Evolutionary conservation across 2,113 vertebrate species (phyloP), one percentile per base, ranked within the genome.

Genomic region (Malurus cyaneus): DNA sequence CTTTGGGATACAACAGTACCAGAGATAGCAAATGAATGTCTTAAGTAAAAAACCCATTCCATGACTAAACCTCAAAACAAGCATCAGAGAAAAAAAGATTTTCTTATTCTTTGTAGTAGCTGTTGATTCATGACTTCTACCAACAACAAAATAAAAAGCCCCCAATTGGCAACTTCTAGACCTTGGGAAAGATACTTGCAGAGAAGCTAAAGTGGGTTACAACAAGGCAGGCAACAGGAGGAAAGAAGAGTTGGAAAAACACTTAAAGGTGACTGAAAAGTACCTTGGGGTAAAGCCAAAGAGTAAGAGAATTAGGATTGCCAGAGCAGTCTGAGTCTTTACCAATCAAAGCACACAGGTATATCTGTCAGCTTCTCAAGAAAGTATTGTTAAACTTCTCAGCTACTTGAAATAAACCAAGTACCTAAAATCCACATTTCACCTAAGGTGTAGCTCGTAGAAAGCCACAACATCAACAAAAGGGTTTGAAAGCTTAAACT

Each of bases 111-210:
- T 36, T 36, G 23, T 14, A 83, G 72, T 64, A 71, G 28, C 9
- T 77, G 77, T 66, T 60, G 41, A 85, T 36, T 83, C 13, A 14
- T 18, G 8, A 59, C 29, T 80, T 61, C 61, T 36, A 88, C 14
- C 66, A 19, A 77, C 19, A 32, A 44, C 64, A 28, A 88, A 62
- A 15, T 1, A 28, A 29, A 32, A 52, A 61, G 28, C 7, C 6
- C 32, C 23, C 12, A 69, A 0, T 0, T 61, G 12, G 5, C 39
- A 53, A 15, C 6, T n/a, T 53, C 18, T 46, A 69, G 9, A 61
- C 10, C 12, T 39, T 69, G 54, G 9, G 18, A 53, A 61, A 69
- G 39, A 78, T 16, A 39, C 6, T 8, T 28, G 46, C 28, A 61
- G 54, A 78, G 39, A 78, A 86, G 60, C 0, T 60, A 32, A 69